Conservation (phyloP, 2,797 vertebrate genomes). For the Rhynchonycteris naso region DNA sequence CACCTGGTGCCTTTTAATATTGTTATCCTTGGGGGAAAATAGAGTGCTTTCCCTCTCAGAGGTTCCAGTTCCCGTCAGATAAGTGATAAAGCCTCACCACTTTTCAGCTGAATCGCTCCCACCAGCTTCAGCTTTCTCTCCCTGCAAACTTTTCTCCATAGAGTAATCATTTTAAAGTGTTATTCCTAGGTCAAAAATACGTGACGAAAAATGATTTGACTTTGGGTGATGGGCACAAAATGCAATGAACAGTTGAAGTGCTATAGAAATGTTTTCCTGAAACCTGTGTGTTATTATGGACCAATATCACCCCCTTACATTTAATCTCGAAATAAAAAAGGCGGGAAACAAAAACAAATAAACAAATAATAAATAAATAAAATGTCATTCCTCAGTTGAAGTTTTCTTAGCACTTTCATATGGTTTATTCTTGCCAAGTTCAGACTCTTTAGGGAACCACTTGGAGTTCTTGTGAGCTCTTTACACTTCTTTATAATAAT, state of each 20-base stretch:
- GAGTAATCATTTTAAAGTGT: background rate
- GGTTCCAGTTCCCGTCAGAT: background rate
- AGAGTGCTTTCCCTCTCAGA: background rate
- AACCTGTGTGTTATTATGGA: no score
- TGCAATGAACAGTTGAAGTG: no score
- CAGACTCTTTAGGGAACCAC: background rate
- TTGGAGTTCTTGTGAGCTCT: background rate
- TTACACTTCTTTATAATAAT: background rate
- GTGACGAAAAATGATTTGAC: no score
- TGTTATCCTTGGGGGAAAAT: background rate
- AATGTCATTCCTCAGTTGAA: background rate
- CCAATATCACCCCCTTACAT: no score
- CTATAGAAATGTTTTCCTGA: no score
- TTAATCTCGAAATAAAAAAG: no score
- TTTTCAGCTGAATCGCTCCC: background rate
- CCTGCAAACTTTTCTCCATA: background rate
- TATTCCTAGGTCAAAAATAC: no score
- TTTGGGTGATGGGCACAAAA: no score
- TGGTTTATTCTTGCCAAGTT: background rate
- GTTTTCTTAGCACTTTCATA: background rate
- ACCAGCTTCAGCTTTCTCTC: background rate
- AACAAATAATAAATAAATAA: background rate
- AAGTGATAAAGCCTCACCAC: background rate
- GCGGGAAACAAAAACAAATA: no score
- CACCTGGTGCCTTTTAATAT: background rate